phyloP scores from a whole-genome alignment of 2,797 vertebrate genomes.

The Australoheros facetus region DNA sequence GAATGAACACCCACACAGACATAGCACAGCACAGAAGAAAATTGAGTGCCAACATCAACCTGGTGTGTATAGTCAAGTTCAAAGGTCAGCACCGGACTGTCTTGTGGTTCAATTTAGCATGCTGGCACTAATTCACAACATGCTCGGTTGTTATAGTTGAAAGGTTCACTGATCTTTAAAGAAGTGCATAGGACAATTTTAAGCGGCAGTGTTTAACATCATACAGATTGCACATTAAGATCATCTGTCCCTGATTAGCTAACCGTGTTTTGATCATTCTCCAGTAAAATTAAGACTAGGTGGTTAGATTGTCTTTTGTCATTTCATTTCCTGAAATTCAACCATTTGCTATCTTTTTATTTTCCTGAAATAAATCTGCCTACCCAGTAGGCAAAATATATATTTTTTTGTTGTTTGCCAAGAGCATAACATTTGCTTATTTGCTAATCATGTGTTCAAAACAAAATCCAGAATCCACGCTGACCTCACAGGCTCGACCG shows the following conservation, averaged over 20 bases:
- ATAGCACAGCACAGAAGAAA: constrained; percentile 18
- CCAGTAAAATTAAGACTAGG: constrained; percentile 71
- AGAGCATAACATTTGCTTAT: constrained; percentile 69
- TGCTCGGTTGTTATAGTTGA: constrained; percentile 68
- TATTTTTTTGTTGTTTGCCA: constrained; percentile 55
- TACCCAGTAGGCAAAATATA: constrained; percentile 57
- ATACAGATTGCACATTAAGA: constrained; percentile 63
- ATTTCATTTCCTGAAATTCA: constrained; percentile 61
- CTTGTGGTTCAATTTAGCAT: constrained; percentile 65
- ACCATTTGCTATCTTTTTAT: constrained; percentile 42
- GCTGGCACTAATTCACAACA: constrained; percentile 69
- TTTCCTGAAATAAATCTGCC: constrained; percentile 51
- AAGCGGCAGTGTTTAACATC: constrained; percentile 60
- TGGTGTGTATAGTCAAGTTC: constrained; percentile 60
- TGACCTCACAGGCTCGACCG: constrained; percentile 62
- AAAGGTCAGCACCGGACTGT: constrained; percentile 66
- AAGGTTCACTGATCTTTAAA: constrained; percentile 63
- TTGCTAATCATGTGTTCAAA: constrained; percentile 73
- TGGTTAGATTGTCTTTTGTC: constrained; percentile 57
- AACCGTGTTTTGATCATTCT: constrained; percentile 72
- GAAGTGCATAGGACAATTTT: constrained; percentile 62
- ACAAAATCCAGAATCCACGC: constrained; percentile 67
- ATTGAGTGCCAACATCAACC: constrained; percentile 53
- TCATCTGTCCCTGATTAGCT: constrained; percentile 70
- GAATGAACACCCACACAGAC: constrained; percentile 63